Conservation (phyloP, 2,113 vertebrate genomes). For the Piaya cayana region DNA sequence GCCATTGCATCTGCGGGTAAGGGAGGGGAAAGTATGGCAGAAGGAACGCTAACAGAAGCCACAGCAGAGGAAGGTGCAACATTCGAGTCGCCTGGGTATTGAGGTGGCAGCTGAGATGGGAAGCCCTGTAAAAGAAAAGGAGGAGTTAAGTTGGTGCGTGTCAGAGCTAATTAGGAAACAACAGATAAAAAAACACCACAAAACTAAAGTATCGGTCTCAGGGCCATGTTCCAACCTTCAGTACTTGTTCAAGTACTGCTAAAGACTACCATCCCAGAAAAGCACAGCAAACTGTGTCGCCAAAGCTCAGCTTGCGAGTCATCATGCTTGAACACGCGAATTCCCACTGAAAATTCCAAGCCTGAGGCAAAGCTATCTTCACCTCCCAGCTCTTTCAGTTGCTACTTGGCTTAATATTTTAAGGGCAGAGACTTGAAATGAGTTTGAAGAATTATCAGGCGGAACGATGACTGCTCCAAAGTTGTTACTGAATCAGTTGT, state of each 20-base stretch:
- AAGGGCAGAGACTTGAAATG: background rate
- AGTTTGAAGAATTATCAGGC: background rate
- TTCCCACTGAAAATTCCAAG: background rate
- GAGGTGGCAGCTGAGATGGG: constrained; percentile 69
- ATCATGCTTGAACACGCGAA: background rate
- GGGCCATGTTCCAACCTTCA: background rate
- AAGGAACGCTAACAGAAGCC: constrained; percentile 78
- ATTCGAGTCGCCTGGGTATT: constrained; percentile 74
- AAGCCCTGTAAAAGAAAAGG: constrained; percentile 75
- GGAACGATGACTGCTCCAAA: background rate
- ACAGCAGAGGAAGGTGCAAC: constrained; percentile 70
- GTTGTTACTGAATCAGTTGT: background rate
- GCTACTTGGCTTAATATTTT: background rate
- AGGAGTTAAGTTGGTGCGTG: constrained; percentile 44
- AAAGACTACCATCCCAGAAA: background rate
- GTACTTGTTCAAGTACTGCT: background rate
- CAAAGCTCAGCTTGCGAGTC: background rate
- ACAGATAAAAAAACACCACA: background rate
- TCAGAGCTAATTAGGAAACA: constrained; percentile 18
- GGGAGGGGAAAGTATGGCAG: constrained; percentile 79
- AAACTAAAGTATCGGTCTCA: background rate
- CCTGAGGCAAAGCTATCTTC: background rate
- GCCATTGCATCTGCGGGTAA: constrained; percentile 72
- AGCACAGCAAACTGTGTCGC: background rate
- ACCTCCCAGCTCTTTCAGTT: background rate